These are phyloP conservation scores for Haliclystus octoradiatus DNA, from an alignment of 30 jellyfish, hydroid and myxozoan genomes.

Conservation along the genomic window DNA sequence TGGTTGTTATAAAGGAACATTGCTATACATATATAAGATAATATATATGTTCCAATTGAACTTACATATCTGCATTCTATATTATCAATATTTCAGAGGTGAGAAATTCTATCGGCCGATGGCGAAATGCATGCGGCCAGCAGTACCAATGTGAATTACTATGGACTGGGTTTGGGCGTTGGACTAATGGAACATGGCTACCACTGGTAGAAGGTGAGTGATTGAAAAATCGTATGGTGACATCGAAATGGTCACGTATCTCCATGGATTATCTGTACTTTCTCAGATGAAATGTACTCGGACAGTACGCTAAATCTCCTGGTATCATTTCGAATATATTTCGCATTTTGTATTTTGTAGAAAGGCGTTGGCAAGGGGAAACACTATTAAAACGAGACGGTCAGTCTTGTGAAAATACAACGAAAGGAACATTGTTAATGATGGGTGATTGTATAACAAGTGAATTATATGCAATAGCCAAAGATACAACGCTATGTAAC, in stretches of 20 bases:
- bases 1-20: no score
- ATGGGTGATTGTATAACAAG: slow-evolving; percentile 66
- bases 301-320: no score
- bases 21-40: no score
- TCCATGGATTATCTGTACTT: no score
- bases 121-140: slow-evolving; percentile 83
- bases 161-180: slow-evolving; percentile 95
- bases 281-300: no score
- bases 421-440: slow-evolving; percentile 46
- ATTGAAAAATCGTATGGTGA: not conserved
- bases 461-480: slow-evolving; percentile 17
- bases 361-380: not conserved
- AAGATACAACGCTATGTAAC: slow-evolving; percentile 20
- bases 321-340: not conserved
- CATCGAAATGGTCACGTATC: no score
- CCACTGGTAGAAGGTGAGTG: slow-evolving; percentile 81
- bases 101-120: slow-evolving; percentile 52
- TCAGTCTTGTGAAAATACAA: not conserved
- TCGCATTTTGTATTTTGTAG: no score
- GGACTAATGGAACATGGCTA: slow-evolving; percentile 91
- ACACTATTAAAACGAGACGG: not conserved
- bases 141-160: slow-evolving; percentile 82
- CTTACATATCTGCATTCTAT: no score
- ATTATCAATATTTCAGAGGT: slow-evolving; percentile 26
- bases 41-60: no score